These are phyloP conservation scores for Ornithoptera alexandrae DNA, from an alignment of 2,888 invertebrate genomes.

Conservation along the genomic window DNA sequence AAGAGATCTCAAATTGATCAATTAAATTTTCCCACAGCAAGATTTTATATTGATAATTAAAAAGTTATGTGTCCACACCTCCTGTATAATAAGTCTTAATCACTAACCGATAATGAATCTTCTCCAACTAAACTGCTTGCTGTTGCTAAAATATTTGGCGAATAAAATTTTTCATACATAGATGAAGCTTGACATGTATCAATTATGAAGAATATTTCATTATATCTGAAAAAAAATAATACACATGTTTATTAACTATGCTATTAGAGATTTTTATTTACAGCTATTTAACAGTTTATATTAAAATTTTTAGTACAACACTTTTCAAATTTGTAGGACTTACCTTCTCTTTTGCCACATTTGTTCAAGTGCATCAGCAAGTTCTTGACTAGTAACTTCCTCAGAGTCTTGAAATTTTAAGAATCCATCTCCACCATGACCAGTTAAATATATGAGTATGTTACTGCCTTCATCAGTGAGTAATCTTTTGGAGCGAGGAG, in stretches of 20 bases:
- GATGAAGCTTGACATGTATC: constrained; percentile 99
- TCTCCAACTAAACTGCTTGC: constrained; percentile 99
- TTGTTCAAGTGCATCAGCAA: constrained; percentile 99
- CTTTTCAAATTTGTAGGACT: neutral
- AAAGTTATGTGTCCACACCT: too few relatives aligned
- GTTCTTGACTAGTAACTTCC: constrained; percentile 98
- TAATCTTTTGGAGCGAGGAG: constrained; percentile 96
- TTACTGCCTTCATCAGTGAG: constrained; percentile 98
- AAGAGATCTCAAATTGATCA: too few relatives aligned
- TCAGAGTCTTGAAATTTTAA: constrained; percentile 99
- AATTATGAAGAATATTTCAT: constrained; percentile 98
- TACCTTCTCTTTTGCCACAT: constrained; percentile 99
- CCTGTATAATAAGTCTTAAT: neutral
- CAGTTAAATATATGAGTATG: constrained; percentile 96
- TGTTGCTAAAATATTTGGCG: constrained; percentile 98
- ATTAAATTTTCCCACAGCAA: too few relatives aligned
- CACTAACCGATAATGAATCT: constrained; percentile 94
- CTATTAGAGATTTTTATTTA: neutral
- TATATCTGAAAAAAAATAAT: constrained; percentile 84
- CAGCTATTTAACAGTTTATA: too few relatives aligned
- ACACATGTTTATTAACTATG: neutral
- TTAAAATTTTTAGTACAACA: neutral
- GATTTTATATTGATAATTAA: too few relatives aligned
- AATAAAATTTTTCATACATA: constrained; percentile 98
- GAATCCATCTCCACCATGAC: constrained; percentile 99